Base-by-base conservation (phyloP, 2,113 vertebrate genomes). In the Prietella phreatophila region DNA sequence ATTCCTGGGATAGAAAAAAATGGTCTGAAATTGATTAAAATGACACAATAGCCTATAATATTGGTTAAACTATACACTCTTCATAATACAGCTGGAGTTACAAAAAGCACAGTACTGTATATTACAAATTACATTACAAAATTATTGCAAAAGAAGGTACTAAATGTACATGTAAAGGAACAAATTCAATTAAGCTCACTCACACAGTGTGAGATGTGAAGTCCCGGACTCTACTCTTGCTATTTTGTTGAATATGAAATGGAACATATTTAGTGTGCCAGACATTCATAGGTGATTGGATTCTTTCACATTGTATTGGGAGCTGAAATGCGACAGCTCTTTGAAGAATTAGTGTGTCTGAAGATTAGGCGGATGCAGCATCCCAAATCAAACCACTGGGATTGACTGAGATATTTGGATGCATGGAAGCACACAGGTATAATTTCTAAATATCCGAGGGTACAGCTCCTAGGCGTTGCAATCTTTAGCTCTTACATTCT, bases 341-440 rank as follows among this genome's bases (percentile, higher is more conserved):
- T 50, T 80, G 76, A 30, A 80, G 6, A 80, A 50, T 84, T n/a
- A 71, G 83, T 84, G 25, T 75, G 69, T 85, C 47, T 36, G 10
- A 33, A 75, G 58, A 47, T 67, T 86, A 47, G 13, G 27, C 36
- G 75, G 75, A 50, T 53, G 47, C 56, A 30, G 76, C 33, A 53
- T 55, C 36, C 7, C 84, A 75, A 71, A 85, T 75, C 19, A 58
- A 85, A 50, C 47, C 83, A 56, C n/a, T 25, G 36, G 33, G 84
- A 39, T 75, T 85, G 25, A 47, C 33, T 61, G 53, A 60, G 55
- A 42, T 75, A 25, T 75, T 86, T 55, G 55, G 19, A 81, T 86
- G 42, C 1, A 15, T 67, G 76, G 42, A 67, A 27, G 85, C 76
- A 79, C 36, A 47, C 5, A 55, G 76, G 50, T 86, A 50, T 56